These are phyloP conservation scores for Pinctada fucata DNA, from an alignment of 2,888 invertebrate genomes.

Conservation along the genomic window DNA sequence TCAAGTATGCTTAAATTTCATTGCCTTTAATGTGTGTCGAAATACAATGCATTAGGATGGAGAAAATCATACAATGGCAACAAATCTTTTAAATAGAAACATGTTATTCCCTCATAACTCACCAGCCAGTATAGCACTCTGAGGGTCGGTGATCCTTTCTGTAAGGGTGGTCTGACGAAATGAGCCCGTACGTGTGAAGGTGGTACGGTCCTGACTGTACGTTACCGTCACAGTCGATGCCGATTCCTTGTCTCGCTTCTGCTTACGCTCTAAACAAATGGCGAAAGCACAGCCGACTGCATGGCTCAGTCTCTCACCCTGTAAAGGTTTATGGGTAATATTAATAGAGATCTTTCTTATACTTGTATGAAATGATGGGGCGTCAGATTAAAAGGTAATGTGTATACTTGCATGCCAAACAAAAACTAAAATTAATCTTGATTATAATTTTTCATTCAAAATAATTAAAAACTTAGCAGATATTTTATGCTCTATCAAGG, in stretches of 20 bases:
- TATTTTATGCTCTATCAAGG: too few relatives aligned
- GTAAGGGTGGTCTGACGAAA: constrained; percentile 89
- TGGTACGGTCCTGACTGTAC: constrained; percentile 79
- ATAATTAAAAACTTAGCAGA: too few relatives aligned
- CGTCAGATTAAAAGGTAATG: too few relatives aligned
- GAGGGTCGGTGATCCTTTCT: constrained; percentile 85
- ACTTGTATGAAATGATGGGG: too few relatives aligned
- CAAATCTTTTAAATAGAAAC: too few relatives aligned
- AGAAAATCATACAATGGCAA: too few relatives aligned
- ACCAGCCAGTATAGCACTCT: constrained; percentile 79
- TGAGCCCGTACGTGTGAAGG: constrained; percentile 94
- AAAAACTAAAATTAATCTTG: too few relatives aligned
- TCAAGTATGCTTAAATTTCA: too few relatives aligned
- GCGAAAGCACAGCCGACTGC: constrained; percentile 99
- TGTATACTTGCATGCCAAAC: too few relatives aligned
- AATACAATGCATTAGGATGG: not conserved
- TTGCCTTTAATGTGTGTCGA: not conserved
- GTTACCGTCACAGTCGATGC: constrained; percentile 70
- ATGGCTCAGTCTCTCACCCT: constrained; percentile 98
- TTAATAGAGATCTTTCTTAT: too few relatives aligned
- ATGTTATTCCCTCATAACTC: not conserved
- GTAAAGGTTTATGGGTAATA: constrained; percentile 39
- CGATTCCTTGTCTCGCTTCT: constrained; percentile 94
- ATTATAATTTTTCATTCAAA: too few relatives aligned
- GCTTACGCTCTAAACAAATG: constrained; percentile 97